These are phyloP conservation scores for Helicolenus hilgendorfi DNA, from an alignment of 2,797 vertebrate species.

Conservation along the genomic window DNA sequence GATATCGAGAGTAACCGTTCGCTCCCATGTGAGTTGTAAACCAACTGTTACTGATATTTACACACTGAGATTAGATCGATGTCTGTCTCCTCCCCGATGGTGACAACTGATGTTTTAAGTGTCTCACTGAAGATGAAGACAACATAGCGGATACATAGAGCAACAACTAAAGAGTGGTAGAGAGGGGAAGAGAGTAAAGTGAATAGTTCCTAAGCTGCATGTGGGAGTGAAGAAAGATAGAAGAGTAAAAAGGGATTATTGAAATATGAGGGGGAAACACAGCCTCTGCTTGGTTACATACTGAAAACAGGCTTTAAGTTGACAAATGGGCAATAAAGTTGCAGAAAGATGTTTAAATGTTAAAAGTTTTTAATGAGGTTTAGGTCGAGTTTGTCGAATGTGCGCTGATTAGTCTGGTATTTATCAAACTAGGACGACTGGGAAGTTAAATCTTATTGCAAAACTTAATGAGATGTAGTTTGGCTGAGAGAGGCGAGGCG, in stretches of 20 bases:
- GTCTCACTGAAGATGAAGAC: background rate
- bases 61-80: background rate
- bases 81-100: background rate
- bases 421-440: background rate
- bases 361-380: constrained; percentile 14
- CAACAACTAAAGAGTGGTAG: background rate
- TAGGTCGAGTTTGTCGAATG: background rate
- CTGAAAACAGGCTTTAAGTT: background rate
- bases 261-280: background rate
- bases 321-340: background rate
- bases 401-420: background rate
- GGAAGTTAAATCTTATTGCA: background rate
- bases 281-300: background rate
- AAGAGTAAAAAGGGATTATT: background rate
- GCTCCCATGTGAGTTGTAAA: background rate
- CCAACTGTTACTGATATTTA: constrained; percentile 50
- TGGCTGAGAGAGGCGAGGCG: background rate
- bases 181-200: background rate
- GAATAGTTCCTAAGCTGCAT: background rate
- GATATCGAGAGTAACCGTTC: constrained; percentile 27
- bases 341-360: background rate
- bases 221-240: background rate
- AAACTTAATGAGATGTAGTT: background rate
- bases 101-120: background rate
- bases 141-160: background rate